Evolutionary conservation across 2,113 vertebrate species (phyloP), one percentile per base, ranked within the genome.

Genomic region (Psittacara wagleri): DNA sequence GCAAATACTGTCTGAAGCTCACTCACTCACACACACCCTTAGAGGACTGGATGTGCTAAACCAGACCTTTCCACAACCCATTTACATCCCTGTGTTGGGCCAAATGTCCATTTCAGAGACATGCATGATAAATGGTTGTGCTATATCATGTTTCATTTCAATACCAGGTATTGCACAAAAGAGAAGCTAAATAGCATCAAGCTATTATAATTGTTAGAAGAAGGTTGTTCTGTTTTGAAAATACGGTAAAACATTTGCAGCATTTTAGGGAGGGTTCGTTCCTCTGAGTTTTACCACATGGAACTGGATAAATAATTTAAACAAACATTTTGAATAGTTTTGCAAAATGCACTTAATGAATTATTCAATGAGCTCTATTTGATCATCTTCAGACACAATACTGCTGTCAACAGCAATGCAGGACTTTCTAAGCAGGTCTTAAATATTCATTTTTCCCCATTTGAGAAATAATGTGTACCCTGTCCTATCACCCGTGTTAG

Each of bases 381-480:
- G 94, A 94, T 94, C 95, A 84, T 88, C 95, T 81, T 96, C 91
- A 95, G 95, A 95, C 92, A 97, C 94, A 97, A 93, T 96, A 90
- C 62, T 90, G 95, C 90, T 96, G 92, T 95, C 88, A 88, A 91
- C 94, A 92, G 96, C 92, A 93, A 73, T 49, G 88, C 57, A 87
- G 81, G 92, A 96, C 73, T 96, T 96, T 87, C 62, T 90, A 88
- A 96, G 93, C 82, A 95, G 90, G 63, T 90, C 92, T 97, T 94
- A 93, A 95, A 94, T 96, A 95, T 96, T 93, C 90, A 74, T 92
- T 90, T 93, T 96, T 88, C 61, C 73, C 67, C 77, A 51, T 96
- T 93, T 95, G 74, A 93, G 80, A 91, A 96, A 92, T 95, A 95
- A 69, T 76, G 54, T 85, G 91, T 87, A 70, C 94, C 62, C 77